Conservation (phyloP, 2,888 invertebrate genomes). For the Gerris lacustris region DNA sequence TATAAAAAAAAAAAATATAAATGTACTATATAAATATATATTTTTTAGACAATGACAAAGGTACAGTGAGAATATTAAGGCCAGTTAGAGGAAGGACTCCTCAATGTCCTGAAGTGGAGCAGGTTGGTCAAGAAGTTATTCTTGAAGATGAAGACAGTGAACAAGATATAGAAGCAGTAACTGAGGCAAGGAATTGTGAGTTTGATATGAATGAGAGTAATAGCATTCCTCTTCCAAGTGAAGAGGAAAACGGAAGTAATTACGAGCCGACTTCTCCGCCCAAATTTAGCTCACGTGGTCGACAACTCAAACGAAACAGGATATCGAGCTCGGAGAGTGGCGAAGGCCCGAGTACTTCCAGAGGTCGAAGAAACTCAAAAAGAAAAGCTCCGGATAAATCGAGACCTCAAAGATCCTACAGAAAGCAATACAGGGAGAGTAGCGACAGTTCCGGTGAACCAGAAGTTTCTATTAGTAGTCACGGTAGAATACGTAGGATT, state of each 20-base stretch:
- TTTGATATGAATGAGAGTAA: constrained; percentile 5
- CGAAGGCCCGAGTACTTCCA: constrained; percentile 8
- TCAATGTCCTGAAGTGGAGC: constrained; percentile 24
- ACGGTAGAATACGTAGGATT: constrained; percentile 71
- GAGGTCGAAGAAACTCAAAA: constrained; percentile 19
- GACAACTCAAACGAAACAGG: constrained; percentile 6
- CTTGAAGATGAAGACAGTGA: constrained; percentile 32
- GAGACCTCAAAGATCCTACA: constrained; percentile 8
- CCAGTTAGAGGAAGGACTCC: constrained; percentile 9
- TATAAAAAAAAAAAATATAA: neutral
- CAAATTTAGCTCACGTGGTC: constrained; percentile 6
- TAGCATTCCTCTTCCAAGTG: neutral
- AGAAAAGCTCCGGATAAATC: constrained; percentile 11
- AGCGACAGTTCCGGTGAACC: constrained; percentile 27
- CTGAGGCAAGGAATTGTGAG: constrained; percentile 24
- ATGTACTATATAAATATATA: neutral
- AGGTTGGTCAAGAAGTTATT: constrained; percentile 28
- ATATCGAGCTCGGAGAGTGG: constrained; percentile 7
- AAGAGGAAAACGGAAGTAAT: constrained; percentile 16
- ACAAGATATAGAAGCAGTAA: constrained; percentile 27
- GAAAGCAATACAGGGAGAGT: constrained; percentile 14
- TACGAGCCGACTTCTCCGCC: neutral
- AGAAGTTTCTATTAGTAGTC: constrained; percentile 54
- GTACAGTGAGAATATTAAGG: constrained; percentile 19
- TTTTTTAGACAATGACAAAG: constrained; percentile 18